Conservation (phyloP, 2,113 vertebrate genomes). For the Nibea albiflora region DNA sequence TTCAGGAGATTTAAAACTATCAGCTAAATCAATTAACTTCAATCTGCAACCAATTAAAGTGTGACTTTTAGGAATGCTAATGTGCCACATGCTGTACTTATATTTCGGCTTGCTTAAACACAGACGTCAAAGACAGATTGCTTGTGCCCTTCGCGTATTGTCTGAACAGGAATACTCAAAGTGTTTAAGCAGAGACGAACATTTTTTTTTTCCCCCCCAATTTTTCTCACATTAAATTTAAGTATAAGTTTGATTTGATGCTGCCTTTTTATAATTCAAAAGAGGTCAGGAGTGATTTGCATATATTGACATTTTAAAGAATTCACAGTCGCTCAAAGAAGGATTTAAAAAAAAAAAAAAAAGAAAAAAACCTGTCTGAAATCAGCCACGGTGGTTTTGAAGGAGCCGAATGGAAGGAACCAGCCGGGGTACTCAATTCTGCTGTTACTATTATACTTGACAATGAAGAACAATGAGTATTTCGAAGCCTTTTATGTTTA, state of each 20-base stretch:
- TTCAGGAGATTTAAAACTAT: slow-evolving; percentile 80
- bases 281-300: slow-evolving; percentile 68
- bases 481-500: slow-evolving; percentile 63
- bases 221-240: neutral
- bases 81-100: slow-evolving; percentile 69
- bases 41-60: slow-evolving; percentile 83
- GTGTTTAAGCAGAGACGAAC: slow-evolving; percentile 2
- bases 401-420: slow-evolving; percentile 44
- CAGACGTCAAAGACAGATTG: neutral
- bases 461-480: slow-evolving; percentile 68
- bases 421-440: slow-evolving; percentile 48
- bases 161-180: neutral
- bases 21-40: slow-evolving; percentile 84
- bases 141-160: neutral
- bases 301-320: slow-evolving; percentile 77
- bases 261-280: slow-evolving; percentile 53
- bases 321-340: slow-evolving; percentile 49
- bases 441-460: slow-evolving; percentile 68
- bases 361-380: slow-evolving; percentile 58
- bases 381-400: slow-evolving; percentile 46
- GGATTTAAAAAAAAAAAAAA: slow-evolving; percentile 48
- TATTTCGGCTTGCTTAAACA: slow-evolving; percentile 1
- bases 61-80: slow-evolving; percentile 81
- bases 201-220: neutral
- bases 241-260: slow-evolving; percentile 51